These are phyloP conservation scores for Eufriesea mexicana DNA, from an alignment of 1,140 invertebrate species.

Conservation along the genomic window DNA sequence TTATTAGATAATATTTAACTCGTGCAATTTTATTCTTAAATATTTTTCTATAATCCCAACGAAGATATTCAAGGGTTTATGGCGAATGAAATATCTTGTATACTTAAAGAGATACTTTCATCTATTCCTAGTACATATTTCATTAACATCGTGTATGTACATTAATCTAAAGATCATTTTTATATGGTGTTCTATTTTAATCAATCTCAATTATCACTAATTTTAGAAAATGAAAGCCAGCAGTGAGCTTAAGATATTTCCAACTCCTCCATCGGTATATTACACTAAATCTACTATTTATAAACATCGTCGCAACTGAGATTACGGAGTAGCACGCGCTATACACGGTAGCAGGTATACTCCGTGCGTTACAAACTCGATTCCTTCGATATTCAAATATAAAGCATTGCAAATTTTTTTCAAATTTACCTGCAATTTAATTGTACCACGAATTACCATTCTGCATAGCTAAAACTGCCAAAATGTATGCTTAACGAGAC, in stretches of 20 bases:
- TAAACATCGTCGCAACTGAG: neutral
- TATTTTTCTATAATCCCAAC: neutral
- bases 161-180: neutral
- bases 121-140: neutral
- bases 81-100: neutral
- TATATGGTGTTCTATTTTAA: constrained; percentile 7
- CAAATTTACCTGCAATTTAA: neutral
- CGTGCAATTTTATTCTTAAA: neutral
- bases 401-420: too few relatives aligned
- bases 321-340: neutral
- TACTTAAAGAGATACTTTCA: neutral
- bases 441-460: constrained; percentile 7
- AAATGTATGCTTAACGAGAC: constrained; percentile 12
- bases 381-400: neutral
- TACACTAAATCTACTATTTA: neutral
- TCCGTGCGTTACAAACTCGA: neutral
- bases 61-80: neutral
- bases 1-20: neutral
- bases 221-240: neutral
- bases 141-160: neutral
- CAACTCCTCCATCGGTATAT: neutral
- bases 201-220: neutral
- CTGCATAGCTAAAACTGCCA: constrained; percentile 20
- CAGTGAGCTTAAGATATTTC: neutral
- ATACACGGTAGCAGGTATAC: neutral